phyloP scores from a whole-genome alignment of 2,113 vertebrate species.

The Myrmecobius fasciatus region DNA sequence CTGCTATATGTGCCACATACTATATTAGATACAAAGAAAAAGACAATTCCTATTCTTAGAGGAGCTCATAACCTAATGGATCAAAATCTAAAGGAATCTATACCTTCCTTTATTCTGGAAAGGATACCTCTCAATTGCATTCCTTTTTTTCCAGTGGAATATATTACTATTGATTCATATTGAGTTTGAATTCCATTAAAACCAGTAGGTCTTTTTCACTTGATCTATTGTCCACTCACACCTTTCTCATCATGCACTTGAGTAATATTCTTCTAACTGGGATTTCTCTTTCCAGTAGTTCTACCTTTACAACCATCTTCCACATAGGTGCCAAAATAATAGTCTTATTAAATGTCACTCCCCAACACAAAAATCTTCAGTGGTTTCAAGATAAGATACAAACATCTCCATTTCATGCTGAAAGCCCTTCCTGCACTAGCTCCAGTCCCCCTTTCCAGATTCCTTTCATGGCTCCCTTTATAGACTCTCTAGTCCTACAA shows the following conservation, averaged over 20 bases:
- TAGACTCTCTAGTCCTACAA: too few species aligned
- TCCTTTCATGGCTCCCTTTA: background rate
- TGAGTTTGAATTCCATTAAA: background rate
- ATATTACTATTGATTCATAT: background rate
- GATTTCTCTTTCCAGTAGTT: background rate
- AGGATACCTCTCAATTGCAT: background rate
- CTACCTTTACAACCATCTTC: background rate
- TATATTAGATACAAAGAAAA: background rate
- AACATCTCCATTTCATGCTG: background rate
- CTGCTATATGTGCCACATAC: too few species aligned
- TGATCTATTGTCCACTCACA: background rate
- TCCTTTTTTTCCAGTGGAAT: background rate
- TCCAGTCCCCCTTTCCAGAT: background rate
- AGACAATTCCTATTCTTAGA: background rate
- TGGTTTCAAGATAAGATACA: background rate
- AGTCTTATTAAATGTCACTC: background rate
- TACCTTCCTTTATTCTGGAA: background rate
- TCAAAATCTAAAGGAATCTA: background rate
- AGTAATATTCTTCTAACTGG: background rate
- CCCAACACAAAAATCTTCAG: background rate
- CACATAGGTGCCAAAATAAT: background rate
- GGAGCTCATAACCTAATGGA: background rate
- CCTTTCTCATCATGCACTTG: background rate
- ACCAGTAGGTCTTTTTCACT: background rate
- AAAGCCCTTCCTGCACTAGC: background rate